These are phyloP conservation scores for Pteromalus puparum DNA, from an alignment of 1,140 invertebrate species.

Conservation along the genomic window DNA sequence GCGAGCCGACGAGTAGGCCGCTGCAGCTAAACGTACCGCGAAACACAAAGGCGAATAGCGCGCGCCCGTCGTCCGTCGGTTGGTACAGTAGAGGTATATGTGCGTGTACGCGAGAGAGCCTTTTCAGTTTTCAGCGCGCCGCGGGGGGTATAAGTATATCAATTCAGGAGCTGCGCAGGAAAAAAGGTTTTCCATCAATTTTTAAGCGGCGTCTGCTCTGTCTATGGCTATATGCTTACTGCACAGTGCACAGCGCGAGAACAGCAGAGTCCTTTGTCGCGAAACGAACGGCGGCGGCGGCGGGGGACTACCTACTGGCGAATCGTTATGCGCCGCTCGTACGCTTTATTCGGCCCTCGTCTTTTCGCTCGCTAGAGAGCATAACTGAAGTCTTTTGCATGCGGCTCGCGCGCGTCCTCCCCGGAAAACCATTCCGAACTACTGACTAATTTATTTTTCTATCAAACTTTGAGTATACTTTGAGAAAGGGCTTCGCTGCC, in stretches of 20 bases:
- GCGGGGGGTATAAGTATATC: neutral
- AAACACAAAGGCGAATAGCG: neutral
- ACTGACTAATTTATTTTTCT: constrained; percentile 51
- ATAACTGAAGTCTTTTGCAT: constrained; percentile 41
- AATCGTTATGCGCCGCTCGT: constrained; percentile 29
- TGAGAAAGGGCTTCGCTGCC: neutral
- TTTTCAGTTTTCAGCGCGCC: too few relatives aligned
- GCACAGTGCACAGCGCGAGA: too few relatives aligned
- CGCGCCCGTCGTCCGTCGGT: neutral
- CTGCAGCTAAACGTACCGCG: neutral
- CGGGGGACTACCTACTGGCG: neutral
- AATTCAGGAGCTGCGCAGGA: neutral
- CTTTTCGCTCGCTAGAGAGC: neutral
- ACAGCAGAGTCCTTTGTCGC: constrained; percentile 20
- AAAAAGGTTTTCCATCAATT: constrained; percentile 38
- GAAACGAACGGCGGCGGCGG: neutral
- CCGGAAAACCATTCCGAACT: constrained; percentile 16
- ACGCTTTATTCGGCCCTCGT: constrained; percentile 10
- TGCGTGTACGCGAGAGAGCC: neutral
- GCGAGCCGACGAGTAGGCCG: neutral
- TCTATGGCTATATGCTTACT: neutral
- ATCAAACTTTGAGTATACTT: constrained; percentile 47
- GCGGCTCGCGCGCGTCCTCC: neutral
- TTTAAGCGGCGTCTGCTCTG: constrained; percentile 1
- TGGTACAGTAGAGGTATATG: neutral